Base-by-base conservation (phyloP, 2,797 vertebrate species). In the Xenops minutus region DNA sequence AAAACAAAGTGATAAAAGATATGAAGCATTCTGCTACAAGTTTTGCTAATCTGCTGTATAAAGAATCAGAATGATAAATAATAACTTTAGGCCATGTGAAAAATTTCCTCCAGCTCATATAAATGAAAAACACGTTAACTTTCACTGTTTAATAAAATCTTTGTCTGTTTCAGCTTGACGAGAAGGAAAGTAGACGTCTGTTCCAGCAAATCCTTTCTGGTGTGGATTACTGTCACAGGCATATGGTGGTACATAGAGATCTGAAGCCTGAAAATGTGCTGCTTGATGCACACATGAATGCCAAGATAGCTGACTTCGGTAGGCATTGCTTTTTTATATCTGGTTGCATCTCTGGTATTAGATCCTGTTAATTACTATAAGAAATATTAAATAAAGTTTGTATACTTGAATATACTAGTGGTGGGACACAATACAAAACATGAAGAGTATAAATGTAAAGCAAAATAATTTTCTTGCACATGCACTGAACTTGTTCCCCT, bases 201-300 rank as follows among this genome's bases (percentile, higher is more conserved):
- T 99, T 99, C 96, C 99, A 99, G 97, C 99, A 99, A 96, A 99
- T 99, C 85, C 99, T 99, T 97, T 99, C 99, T 54, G 99, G 99
- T 0, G 99, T 99, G 82, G 99, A 99, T 97, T 99, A 99, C 94
- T 99, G 99, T 97, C 99, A 99, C 97, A 98, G 99, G 90, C 99
- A 99, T 96, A 99, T 99, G 99, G 99, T 99, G 95, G 99, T 99
- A 75, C 99, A 99, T 80, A 97, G 99, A 97, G 99, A 99, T 98
- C 98, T 99, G 97, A 99, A 99, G 95, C 99, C 99, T 30, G 99
- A 99, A 97, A 99, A 99, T 17, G 99, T 99, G 83, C 97, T 99
- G 72, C 99, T 99, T 51, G 99, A 99, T 86, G 99, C 99, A 24
- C 99, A 99, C 92, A 99, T 99, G 99, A 99, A 99, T 92, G 99